phyloP scores from a whole-genome alignment of 2,797 vertebrate genomes.

The Hydrolagus colliei region DNA sequence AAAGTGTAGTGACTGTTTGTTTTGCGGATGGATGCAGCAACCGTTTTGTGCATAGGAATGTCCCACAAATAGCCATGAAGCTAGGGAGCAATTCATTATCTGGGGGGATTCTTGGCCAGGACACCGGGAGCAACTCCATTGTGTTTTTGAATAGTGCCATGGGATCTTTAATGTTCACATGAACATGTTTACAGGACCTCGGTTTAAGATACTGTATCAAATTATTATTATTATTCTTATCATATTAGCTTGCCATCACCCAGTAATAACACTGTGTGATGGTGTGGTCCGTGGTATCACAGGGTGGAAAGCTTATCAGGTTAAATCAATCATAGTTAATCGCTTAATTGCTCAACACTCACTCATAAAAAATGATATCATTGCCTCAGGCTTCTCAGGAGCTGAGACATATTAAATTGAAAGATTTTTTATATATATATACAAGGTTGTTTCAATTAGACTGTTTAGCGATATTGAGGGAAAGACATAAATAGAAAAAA shows the following conservation, averaged over 20 bases:
- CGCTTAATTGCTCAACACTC: conserved; percentile 6
- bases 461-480: not conserved
- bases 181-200: no score
- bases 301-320: not conserved
- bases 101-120: no score
- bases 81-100: no score
- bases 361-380: not conserved
- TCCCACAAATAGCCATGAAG: no score
- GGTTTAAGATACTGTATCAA: no score
- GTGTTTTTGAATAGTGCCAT: no score
- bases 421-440: not conserved
- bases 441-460: conserved; percentile 2
- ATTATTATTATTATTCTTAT: no score
- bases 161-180: no score
- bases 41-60: no score
- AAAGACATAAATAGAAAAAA: not conserved
- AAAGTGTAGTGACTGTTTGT: no score
- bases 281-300: not conserved
- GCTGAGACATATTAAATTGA: conserved; percentile 18
- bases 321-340: conserved; percentile 24
- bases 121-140: no score
- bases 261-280: not conserved
- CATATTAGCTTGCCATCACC: not conserved
- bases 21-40: no score
- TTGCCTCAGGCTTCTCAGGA: conserved; percentile 6